Evolutionary conservation across 2,797 vertebrate genomes (phyloP).

Genomic region (Neosilurus hyrtlii): DNA sequence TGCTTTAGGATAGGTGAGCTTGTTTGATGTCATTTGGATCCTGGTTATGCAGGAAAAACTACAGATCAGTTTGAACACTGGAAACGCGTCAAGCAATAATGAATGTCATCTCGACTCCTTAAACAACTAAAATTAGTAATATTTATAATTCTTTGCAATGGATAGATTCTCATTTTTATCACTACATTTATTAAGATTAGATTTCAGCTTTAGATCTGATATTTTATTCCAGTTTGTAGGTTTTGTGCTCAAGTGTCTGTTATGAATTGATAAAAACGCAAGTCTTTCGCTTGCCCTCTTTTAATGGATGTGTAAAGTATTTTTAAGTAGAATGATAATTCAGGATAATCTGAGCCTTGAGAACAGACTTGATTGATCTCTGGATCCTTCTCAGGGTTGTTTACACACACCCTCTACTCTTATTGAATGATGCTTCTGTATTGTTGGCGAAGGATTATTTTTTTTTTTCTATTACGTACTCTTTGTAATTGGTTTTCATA

Average conservation of each 20-base stretch:
- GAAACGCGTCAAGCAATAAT: constrained; percentile 5
- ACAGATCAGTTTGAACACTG: neutral
- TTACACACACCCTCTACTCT: constrained; percentile 27
- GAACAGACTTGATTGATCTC: constrained; percentile 6
- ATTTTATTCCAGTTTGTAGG: constrained; percentile 12
- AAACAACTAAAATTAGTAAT: neutral
- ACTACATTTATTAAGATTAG: neutral
- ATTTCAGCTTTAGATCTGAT: neutral
- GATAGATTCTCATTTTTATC: neutral
- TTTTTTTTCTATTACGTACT: constrained; percentile 54
- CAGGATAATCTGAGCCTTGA: constrained; percentile 11
- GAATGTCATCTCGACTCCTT: neutral
- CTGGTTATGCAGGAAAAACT: constrained; percentile 7
- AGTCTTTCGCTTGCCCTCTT: neutral
- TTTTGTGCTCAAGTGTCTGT: neutral
- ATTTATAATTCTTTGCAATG: neutral
- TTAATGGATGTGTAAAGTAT: constrained; percentile 5
- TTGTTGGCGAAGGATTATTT: constrained; percentile 29
- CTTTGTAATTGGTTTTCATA: constrained; percentile 45
- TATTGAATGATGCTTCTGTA: constrained; percentile 39
- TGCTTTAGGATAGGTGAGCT: neutral
- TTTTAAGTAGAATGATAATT: constrained; percentile 14
- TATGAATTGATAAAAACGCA: constrained; percentile 15
- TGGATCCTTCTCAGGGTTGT: constrained; percentile 53
- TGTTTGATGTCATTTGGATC: neutral